Evolutionary conservation across 2,797 vertebrate species (phyloP), one percentile per base, ranked within the genome.

Genomic region (Betta splendens): DNA sequence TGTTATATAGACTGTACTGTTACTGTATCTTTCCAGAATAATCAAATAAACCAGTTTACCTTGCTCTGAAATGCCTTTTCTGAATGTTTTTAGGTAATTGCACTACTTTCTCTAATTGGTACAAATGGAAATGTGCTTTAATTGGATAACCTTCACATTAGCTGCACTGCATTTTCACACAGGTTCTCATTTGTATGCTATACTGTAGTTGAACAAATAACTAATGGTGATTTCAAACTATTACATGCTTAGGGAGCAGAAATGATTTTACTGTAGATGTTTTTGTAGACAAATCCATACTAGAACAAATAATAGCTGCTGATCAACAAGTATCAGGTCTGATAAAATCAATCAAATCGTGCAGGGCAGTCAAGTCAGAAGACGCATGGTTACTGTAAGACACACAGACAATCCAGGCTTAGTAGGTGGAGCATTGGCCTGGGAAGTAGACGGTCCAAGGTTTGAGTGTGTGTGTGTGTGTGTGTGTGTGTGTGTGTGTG

Each of bases 321-420:
- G 74, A 80, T 77, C 51, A 75, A 69, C 46, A 61, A 69, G 60
- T 64, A 64, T 64, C 58, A n/a, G 49, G 42, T 52, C 40, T 81
- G 64, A 77, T 77, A 65, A 76, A 80, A 72, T 73, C 56, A 80
- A 25, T 66, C 37, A 53, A n/a, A n/a, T n/a, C n/a, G n/a, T 68
- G 71, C 63, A 64, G 67, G 49, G 28, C 49, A 44, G 51, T 42
- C 36, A 18, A 65, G 71, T 62, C 65, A 46, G 29, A 75, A 58
- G 58, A 73, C 57, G 47, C 44, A 22, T 44, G 55, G 64, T 77
- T 57, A 82, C 75, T 61, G 52, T 69, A 76, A 75, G 39, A 67
- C 69, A 61, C 78, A 80, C 58, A 42, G 47, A 36, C 23, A 45
- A 20, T 51, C 38, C n/a, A n/a, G n/a, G n/a, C n/a, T n/a, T n/a